Percentiles rank a stretch among this genome's conserved stretches.
Evolutionary conservation across 2,113 vertebrate species (phyloP).

Genomic region (Scolopax mira): DNA sequence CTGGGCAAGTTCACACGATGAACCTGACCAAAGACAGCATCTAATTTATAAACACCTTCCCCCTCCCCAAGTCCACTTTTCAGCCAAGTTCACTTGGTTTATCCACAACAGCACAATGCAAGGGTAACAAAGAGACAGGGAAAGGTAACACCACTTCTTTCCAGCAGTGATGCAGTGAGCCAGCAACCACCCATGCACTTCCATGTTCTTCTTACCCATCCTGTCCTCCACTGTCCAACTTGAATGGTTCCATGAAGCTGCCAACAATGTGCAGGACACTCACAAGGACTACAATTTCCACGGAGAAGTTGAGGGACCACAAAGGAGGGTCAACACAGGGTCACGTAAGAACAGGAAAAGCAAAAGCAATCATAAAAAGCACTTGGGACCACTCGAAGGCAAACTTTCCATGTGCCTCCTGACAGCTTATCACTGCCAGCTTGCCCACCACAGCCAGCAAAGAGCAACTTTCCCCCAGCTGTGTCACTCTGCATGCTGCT

Average conservation of each 20-base stretch:
- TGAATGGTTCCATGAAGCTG: rapidly evolving
- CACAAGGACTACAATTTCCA: not conserved
- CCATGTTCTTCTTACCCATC: not conserved
- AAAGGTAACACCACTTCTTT: not conserved
- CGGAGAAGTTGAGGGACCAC: rapidly evolving
- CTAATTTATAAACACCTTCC: not conserved
- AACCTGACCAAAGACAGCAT: not conserved
- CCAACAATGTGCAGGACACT: rapidly evolving
- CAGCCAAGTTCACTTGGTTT: not conserved
- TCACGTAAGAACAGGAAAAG: rapidly evolving
- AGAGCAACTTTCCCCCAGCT: not conserved
- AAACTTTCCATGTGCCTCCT: not conserved
- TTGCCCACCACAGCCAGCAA: not conserved
- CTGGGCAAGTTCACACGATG: too few species aligned
- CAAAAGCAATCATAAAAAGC: rapidly evolving
- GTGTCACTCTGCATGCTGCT: not conserved
- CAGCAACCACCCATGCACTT: not conserved
- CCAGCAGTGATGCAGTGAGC: not conserved
- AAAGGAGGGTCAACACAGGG: not conserved
- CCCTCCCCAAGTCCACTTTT: not conserved
- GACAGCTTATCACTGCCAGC: not conserved
- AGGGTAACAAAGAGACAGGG: not conserved
- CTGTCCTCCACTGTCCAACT: rapidly evolving
- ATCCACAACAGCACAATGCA: rapidly evolving
- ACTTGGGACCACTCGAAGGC: not conserved